Base-by-base conservation (phyloP, 1,140 invertebrate genomes). In the Anthonomus grandis region DNA sequence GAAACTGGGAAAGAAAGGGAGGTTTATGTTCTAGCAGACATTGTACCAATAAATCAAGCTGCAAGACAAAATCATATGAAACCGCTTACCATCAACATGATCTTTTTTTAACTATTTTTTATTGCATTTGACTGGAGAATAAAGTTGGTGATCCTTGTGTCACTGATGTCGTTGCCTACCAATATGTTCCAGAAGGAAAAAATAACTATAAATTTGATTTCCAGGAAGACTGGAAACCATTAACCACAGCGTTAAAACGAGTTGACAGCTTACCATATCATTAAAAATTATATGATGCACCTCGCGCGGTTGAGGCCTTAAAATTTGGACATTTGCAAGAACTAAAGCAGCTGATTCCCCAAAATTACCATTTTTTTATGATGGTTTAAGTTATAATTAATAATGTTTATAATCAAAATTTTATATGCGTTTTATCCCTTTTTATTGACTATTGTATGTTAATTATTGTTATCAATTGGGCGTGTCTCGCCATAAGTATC, bases 241-340 rank as follows among this genome's bases (percentile, higher is more conserved):
- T 57, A 57, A 24, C 55, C 21, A 15, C 19, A 25, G 34, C 5
- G 18, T 47, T 38, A 42, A 4, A 2, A 47, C 36, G 71, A 75
- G 13, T 70, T 5, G 37, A 38, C 17, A 15, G 12, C 13, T 8
- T 38, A 38, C 37, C 37, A n/a, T 10, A 38, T 15, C 37, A 38
- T 13, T 5, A 13, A 13, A 6, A 13, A n/a, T 15, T 38, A 10
- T 38, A 38, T 15, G 10, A 8, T 13, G 37, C 5, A 38, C 37
- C 37, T 13, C 17, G 37, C 17, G 5, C 37, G 13, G 17, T 38
- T 38, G 37, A 38, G 17, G 37, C 37, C 5, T 38, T 15, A 10
- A 38, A 38, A 15, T 38, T 38, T 13, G 37, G 13, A 5, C 37
- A 38, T 38, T 38, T 38, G 17, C 37, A 38, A 38, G 13, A 38